phyloP scores from a whole-genome alignment of 1,140 invertebrate genomes.

The Rhysida immarginata region DNA sequence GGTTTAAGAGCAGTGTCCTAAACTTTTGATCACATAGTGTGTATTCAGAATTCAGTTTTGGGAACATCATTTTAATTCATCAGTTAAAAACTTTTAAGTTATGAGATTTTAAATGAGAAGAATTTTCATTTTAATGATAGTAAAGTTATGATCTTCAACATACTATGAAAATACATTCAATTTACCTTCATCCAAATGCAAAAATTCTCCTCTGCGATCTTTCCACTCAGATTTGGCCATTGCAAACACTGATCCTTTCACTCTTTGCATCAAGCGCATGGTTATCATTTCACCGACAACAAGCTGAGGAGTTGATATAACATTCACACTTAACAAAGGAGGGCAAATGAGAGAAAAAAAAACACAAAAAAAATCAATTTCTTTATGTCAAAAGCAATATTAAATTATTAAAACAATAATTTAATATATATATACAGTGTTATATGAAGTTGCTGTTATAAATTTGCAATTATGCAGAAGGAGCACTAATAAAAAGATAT shows the following conservation, averaged over 20 bases:
- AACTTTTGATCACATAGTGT: no score
- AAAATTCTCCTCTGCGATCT: slow-evolving; percentile 1
- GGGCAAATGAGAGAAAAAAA: no score
- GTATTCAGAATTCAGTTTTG: no score
- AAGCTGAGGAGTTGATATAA: slow-evolving; percentile 39
- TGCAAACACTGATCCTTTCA: slow-evolving; percentile 57
- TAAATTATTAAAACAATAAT: neutral
- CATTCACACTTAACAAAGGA: slow-evolving; percentile 35
- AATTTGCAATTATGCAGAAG: no score
- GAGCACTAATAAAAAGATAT: neutral
- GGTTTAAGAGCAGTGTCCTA: no score
- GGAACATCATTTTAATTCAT: no score
- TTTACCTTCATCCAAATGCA: slow-evolving; percentile 13
- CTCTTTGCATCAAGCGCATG: slow-evolving; percentile 72
- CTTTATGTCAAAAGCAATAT: neutral
- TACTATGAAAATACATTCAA: no score
- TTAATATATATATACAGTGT: no score
- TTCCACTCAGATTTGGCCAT: slow-evolving; percentile 32
- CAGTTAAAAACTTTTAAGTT: no score
- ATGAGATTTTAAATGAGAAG: no score
- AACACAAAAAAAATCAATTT: neutral
- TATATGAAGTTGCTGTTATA: no score
- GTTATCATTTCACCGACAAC: slow-evolving; percentile 54
- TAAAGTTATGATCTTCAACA: slow-evolving; percentile 23
- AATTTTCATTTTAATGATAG: neutral